Conservation (phyloP, 2,797 vertebrate genomes). For the Acomys russatus region DNA sequence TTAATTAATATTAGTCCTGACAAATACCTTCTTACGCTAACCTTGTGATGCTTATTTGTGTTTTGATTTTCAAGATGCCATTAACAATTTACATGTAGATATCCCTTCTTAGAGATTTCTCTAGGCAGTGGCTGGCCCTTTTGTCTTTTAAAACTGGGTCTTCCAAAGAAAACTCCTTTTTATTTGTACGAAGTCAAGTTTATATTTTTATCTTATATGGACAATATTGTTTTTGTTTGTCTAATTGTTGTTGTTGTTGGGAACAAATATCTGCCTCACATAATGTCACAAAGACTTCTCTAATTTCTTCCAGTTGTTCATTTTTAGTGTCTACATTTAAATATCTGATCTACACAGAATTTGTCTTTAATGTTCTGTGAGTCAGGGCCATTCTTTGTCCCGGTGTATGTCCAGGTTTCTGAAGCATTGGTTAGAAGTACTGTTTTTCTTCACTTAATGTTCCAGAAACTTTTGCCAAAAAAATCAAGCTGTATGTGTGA, state of each 20-base stretch:
- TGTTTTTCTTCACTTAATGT: not conserved
- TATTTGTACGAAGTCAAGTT: not conserved
- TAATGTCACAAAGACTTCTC: not conserved
- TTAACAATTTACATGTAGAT: not conserved
- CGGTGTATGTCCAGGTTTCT: not conserved
- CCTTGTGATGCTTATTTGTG: not conserved
- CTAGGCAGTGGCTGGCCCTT: not conserved
- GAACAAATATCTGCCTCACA: not conserved
- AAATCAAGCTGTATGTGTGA: not conserved
- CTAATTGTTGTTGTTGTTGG: not conserved
- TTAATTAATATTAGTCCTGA: not conserved
- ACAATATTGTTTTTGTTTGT: not conserved
- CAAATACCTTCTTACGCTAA: not conserved
- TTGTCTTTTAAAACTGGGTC: not conserved
- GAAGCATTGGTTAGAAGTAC: not conserved
- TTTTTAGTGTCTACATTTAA: not conserved
- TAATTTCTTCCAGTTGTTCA: not conserved
- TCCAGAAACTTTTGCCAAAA: not conserved
- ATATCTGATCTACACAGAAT: not conserved
- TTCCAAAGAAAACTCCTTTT: not conserved
- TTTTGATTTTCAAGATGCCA: not conserved
- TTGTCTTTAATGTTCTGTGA: not conserved
- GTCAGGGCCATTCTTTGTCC: not conserved
- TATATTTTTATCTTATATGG: not conserved
- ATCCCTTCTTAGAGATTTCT: not conserved